Evolutionary conservation across 1,140 invertebrate species (phyloP), one percentile per base, ranked within the genome.

Genomic region (Dreissena polymorpha): DNA sequence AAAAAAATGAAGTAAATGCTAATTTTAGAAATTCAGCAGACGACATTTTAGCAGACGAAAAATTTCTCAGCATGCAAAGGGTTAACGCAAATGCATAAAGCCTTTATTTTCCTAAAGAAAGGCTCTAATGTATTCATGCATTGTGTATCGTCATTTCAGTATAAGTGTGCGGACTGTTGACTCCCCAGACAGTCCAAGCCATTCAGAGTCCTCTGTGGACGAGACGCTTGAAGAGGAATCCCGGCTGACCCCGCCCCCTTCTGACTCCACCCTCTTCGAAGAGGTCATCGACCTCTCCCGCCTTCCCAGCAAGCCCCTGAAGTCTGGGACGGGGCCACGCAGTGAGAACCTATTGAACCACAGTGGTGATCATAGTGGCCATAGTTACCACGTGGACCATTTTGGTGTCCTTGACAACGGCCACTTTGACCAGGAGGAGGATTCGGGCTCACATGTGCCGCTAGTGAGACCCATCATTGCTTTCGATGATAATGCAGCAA

Each of bases 401-500:
- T 50, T 86, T 53, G 85, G 86, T 73, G 65, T 64, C 50, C 69
- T 85, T 51, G 86, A 87, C 53, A 85, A 86, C 63, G 85, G 81
- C 63, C 76, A 76, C 68, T 23, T 83, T 21, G 86, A 75, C 55
- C 85, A 75, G n/a, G 83, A 57, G 12, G 71, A 57, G 21, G 72
- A 70, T 71, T 39, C 65, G 29, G 65, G 64, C 51, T 53, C 70
- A 51, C 55, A 83, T 60, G 57, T 60, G 69, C 79, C 65, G 64
- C 83, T 67, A 83, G 83, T 68, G 16, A 87, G 86, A 63, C 88
- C 90, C 55, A 85, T 91, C 27, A 88, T 90, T 80, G 88, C 90
- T 69, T 91, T 91, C 79, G 89, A 91, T 83, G 90, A 91, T 65
- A 89, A 89, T 84, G 85, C 89, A 87, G 86, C 85, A 78, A 79